A percentile compares a stretch with the other conserved stretches of the same genome.
Evolutionary conservation across 2,113 vertebrate species (phyloP).

Genomic region (Boulengeromyrus knoepffleri): DNA sequence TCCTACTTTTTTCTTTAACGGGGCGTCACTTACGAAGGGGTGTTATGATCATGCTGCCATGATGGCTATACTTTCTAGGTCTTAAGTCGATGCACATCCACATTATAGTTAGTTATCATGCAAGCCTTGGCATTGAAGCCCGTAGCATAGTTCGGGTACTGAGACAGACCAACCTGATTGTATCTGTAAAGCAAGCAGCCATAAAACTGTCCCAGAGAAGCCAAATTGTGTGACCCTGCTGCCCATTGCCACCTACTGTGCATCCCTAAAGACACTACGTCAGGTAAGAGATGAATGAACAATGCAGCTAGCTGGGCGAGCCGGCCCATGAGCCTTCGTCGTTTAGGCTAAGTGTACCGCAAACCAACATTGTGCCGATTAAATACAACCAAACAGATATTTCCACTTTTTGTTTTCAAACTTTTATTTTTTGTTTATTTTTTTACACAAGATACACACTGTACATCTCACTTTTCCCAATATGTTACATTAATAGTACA

Average conservation of each 20-base stretch:
- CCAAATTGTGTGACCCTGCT: not conserved
- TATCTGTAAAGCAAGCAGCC: not conserved
- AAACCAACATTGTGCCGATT: not conserved
- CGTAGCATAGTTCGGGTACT: not conserved
- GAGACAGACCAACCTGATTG: not conserved
- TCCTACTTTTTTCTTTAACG: not conserved
- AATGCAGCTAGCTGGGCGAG: not conserved
- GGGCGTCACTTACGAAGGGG: not conserved
- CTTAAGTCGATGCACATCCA: not conserved
- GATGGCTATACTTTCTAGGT: not conserved
- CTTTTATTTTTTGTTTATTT: not conserved
- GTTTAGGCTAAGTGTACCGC: not conserved
- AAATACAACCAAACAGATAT: not conserved
- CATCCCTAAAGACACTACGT: not conserved
- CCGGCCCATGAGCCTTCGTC: not conserved
- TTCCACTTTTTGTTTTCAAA: not conserved
- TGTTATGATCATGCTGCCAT: not conserved
- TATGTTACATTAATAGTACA: constrained; percentile 9
- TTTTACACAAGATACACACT: constrained; percentile 7
- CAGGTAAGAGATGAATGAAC: not conserved
- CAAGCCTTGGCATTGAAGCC: not conserved
- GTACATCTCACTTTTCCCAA: constrained; percentile 14
- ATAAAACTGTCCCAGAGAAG: not conserved
- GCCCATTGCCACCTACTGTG: not conserved
- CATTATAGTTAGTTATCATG: not conserved